These are phyloP conservation scores for Labrus mixtus DNA, from an alignment of 2,113 vertebrate genomes.

Conservation along the genomic window DNA sequence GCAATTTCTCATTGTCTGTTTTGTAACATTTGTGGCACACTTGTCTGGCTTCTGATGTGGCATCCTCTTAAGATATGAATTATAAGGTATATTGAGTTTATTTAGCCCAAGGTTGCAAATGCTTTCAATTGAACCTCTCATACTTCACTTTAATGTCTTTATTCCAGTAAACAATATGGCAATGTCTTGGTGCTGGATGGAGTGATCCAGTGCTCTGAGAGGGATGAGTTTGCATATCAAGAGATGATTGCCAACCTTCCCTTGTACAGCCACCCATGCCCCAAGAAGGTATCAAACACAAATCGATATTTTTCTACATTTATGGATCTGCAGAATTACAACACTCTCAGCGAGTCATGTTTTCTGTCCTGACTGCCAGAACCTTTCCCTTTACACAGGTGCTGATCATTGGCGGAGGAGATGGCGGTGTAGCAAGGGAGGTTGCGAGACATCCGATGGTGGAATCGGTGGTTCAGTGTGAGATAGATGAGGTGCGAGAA, in stretches of 20 bases:
- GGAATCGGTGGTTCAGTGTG: constrained; percentile 94
- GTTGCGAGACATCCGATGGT: constrained; percentile 94
- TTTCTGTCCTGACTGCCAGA: background rate
- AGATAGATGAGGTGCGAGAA: constrained; percentile 93
- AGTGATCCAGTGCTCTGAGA: constrained; percentile 97
- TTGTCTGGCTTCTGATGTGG: no score
- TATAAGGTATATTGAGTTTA: background rate
- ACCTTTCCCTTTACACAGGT: constrained; percentile 81
- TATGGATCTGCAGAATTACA: background rate
- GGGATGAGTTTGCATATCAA: constrained; percentile 98
- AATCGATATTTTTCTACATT: background rate
- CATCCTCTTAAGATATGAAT: no score
- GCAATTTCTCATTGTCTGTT: background rate
- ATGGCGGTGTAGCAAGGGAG: constrained; percentile 94
- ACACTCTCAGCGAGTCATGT: background rate
- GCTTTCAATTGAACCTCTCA: background rate
- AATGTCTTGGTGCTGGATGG: constrained; percentile 96
- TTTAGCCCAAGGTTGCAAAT: background rate
- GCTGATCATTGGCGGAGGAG: constrained; percentile 96
- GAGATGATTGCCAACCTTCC: constrained; percentile 98
- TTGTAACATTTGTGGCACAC: background rate
- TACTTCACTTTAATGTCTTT: background rate
- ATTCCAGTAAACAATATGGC: constrained; percentile 93
- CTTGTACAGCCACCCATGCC: constrained; percentile 92
- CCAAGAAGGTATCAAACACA: constrained; percentile 87